Base-by-base conservation (phyloP, 2,797 vertebrate genomes). In the Acrossocheilus fasciatus region DNA sequence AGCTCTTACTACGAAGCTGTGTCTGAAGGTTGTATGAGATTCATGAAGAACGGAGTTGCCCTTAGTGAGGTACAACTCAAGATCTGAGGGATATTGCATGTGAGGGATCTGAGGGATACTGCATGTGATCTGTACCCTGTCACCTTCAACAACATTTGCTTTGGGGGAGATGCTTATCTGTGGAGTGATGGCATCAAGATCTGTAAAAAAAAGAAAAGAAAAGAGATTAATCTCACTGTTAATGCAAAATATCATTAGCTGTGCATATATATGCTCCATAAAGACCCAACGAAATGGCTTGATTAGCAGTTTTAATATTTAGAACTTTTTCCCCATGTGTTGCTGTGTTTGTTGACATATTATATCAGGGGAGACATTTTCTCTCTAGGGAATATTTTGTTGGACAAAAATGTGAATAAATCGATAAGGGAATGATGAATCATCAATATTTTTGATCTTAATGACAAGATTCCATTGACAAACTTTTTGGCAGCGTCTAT, bases 1-100 rank as follows among this genome's bases (percentile, higher is more conserved):
- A 2, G 89, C 89, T 14, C 10, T 11, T 3, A 64, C 84, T 1
- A 0, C 54, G 4, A 92, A 85, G 45, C 20, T 87, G 75, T 95
- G 26, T 34, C 0, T 73, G 39, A 95, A 91, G 78, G 76, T 64
- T 30, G 14, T 4, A 0, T 0, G 0, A 0, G 8, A 79, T 66
- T 76, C 34, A 18, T 86, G 87, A 3, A 95, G 92, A 85, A 95
- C 26, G 1, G 0, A 82, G 20, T 2, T 81, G 83, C 84, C 81
- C 79, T 75, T 94, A 0, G 76, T 93, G 45, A 96, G 92, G 87
- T 91, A 95, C 2, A 95, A 87, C 4, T 92, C 85, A 8, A 91
- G n/a, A 45, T 87, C 20, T 59, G 45, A n/a, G 0, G 2, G 12
- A 3, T 18, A 4, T 0, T 0, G 76, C 39, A 94, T 93, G 66